Base-by-base conservation (phyloP, 30 jellyfish, hydroid and myxozoan species). In the Phacellophora camtschatica region DNA sequence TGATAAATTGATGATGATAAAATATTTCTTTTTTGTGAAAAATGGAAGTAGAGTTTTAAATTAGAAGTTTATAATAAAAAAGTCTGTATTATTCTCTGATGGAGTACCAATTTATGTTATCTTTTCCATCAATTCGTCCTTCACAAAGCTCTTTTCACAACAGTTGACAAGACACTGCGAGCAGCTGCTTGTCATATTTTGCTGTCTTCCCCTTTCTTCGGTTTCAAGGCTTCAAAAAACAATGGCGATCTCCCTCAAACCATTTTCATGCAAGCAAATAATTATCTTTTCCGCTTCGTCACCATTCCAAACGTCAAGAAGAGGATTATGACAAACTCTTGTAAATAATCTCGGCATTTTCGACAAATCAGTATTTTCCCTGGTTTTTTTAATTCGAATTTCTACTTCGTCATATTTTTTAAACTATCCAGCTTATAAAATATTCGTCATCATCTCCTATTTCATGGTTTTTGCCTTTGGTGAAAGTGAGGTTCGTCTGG, bases 271-370 rank as follows among this genome's bases (percentile, higher is more conserved):
- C 61, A 65, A 65, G 36, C 54, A 41, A 27, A 65, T 37, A 28
- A 36, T 27, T 32, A 31, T 65, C 28, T n/a, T 5, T 4, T 65
- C 59, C 9, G 3, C 61, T 41, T 16, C 27, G 19, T 16, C 54
- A 27, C 24, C 34, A 41, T 16, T 65, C 79, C 79, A 65, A 15
- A 31, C 79, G 15, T 31, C 16, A 39, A 31, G 79, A 6, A 65
- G 28, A 28, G 79, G 59, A 41, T 65, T 65, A n/a, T 65, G 51
- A 24, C 79, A 65, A 34, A 30, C 29, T 8, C 36, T 65, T 65
- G 31, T 39, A 39, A 65, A 65, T n/a, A n/a, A n/a, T 65, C 54
- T 65, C 61, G 59, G 79, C 59, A 65, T 65, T 65, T 28, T 65
- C 29, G 18, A 34, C 23, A 3, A 55, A 18, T 55, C 23, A 55